Evolutionary conservation across 2,888 invertebrate species (phyloP).

Genomic region (Drosophila sordidula): DNA sequence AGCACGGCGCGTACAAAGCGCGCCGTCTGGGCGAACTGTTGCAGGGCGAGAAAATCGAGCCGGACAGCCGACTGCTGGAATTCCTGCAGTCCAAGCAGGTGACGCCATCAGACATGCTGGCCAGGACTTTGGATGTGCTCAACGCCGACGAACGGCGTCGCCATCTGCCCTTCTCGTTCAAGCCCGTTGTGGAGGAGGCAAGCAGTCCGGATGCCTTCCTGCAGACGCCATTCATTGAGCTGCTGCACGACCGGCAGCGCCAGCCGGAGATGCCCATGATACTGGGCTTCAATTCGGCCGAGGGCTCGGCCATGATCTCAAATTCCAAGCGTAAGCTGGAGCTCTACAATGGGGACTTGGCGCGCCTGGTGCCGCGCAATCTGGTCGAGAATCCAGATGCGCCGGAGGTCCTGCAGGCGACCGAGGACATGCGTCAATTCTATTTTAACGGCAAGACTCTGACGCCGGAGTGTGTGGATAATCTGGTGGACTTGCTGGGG

Average conservation of each 20-base stretch:
- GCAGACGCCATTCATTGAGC: slow-evolving; percentile 84
- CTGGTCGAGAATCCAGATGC: slow-evolving; percentile 65
- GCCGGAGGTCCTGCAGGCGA: slow-evolving; percentile 57
- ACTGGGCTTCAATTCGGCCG: slow-evolving; percentile 86
- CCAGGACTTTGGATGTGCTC: slow-evolving; percentile 55
- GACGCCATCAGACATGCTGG: slow-evolving; percentile 53
- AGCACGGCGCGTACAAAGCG: slow-evolving; percentile 62
- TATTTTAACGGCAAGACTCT: slow-evolving; percentile 85
- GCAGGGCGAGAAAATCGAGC: slow-evolving; percentile 52
- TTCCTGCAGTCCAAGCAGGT: slow-evolving; percentile 72
- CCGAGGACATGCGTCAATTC: slow-evolving; percentile 76
- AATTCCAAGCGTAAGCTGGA: slow-evolving; percentile 72
- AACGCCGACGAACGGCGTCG: slow-evolving; percentile 79
- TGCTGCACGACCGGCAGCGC: slow-evolving; percentile 82
- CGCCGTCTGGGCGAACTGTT: slow-evolving; percentile 74
- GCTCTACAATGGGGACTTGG: slow-evolving; percentile 72
- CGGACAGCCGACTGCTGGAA: slow-evolving; percentile 44
- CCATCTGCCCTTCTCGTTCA: slow-evolving; percentile 76
- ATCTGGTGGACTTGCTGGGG: slow-evolving; percentile 85
- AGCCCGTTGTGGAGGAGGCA: slow-evolving; percentile 79
- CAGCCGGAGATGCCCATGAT: slow-evolving; percentile 86
- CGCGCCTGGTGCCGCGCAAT: slow-evolving; percentile 79
- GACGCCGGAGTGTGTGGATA: slow-evolving; percentile 83
- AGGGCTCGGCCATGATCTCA: slow-evolving; percentile 85
- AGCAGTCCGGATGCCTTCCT: slow-evolving; percentile 78